Percentiles rank a stretch among this genome's conserved stretches.
Evolutionary conservation across 2,797 vertebrate genomes (phyloP).

Genomic region (Lophotriccus pileatus): DNA sequence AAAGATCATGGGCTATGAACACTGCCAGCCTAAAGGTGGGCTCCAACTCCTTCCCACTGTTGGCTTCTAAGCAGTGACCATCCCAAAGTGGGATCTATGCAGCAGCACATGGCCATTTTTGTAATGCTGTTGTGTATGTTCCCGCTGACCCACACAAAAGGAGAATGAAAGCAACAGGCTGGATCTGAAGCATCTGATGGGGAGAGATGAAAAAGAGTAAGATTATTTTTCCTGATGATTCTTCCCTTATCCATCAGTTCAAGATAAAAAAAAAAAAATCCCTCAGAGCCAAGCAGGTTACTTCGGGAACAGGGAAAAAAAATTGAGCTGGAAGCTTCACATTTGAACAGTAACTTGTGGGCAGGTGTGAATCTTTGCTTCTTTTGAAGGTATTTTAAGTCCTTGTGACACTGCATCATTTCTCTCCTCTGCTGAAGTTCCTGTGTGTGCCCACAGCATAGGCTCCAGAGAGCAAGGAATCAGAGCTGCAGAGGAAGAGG

Average conservation of each 20-base stretch:
- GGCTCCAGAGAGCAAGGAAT: neutral
- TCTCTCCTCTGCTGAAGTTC: neutral
- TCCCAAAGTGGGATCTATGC: neutral
- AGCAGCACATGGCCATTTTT: neutral
- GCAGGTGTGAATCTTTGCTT: neutral
- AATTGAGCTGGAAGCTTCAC: neutral
- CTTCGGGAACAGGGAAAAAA: neutral
- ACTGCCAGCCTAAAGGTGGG: neutral
- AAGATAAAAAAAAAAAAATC: neutral
- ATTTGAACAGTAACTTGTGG: neutral
- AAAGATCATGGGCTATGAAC: neutral
- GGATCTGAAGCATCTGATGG: neutral
- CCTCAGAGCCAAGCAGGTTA: neutral
- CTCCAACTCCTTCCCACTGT: neutral
- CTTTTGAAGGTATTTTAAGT: constrained; percentile 10
- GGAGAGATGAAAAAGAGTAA: neutral
- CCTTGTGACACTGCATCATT: neutral
- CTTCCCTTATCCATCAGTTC: neutral
- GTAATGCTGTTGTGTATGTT: neutral
- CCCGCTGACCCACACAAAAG: neutral
- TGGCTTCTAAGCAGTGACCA: neutral
- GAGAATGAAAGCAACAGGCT: neutral
- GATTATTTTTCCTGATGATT: neutral
- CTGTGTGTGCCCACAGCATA: neutral
- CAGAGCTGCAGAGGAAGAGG: neutral